Percentiles rank a stretch among this genome's conserved stretches.
Conservation (phyloP, 2,113 vertebrate genomes). For the Cyanistes caeruleus region DNA sequence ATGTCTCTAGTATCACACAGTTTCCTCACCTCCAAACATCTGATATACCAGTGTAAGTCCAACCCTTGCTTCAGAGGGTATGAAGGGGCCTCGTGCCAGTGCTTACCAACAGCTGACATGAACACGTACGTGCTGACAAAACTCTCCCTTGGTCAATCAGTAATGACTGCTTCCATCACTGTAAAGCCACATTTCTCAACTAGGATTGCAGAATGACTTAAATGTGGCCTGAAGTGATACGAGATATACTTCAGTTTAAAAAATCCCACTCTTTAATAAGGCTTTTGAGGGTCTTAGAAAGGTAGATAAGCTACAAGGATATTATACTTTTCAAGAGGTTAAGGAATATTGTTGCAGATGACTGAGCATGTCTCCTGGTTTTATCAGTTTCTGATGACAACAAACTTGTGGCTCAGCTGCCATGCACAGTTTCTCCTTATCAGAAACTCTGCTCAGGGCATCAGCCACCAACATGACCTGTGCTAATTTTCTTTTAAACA, state of each 20-base stretch:
- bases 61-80: neutral
- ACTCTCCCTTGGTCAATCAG: neutral
- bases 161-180: neutral
- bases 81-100: neutral
- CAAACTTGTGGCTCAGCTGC: slow-evolving; percentile 9
- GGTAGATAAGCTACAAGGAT: neutral
- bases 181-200: slow-evolving; percentile 8
- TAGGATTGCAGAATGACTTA: neutral
- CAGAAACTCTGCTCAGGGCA: neutral
- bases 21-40: neutral
- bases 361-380: neutral
- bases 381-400: slow-evolving; percentile 32
- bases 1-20: neutral
- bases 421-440: neutral
- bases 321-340: neutral
- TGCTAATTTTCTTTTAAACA: neutral
- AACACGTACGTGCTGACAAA: neutral
- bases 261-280: neutral
- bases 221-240: neutral
- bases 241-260: neutral
- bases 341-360: slow-evolving; percentile 14
- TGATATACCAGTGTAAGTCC: neutral
- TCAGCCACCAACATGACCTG: neutral
- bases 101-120: neutral
- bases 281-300: neutral